Evolutionary conservation across 1,140 invertebrate genomes (phyloP).

Genomic region (Drosophila littoralis): DNA sequence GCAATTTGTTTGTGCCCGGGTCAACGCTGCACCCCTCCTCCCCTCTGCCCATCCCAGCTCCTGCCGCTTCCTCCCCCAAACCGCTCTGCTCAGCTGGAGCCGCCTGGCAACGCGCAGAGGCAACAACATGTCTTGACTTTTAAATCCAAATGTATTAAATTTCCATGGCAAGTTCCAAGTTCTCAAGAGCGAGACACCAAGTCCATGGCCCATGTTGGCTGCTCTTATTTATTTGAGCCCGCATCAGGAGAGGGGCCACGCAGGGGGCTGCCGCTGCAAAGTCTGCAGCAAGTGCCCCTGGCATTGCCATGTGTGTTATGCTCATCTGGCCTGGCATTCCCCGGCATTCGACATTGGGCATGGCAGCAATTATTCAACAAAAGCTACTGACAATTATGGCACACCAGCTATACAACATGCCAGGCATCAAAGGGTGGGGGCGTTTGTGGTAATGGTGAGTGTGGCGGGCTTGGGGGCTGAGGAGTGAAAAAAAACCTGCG

Average conservation of each 20-base stretch:
- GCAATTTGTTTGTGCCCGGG: conserved; percentile 74
- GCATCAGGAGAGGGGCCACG: not conserved
- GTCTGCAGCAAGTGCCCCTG: conserved; percentile 40
- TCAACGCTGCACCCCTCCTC: conserved; percentile 29
- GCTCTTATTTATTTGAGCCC: conserved; percentile 39
- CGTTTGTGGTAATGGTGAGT: not conserved
- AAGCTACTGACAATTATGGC: conserved; percentile 81
- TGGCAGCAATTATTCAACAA: conserved; percentile 80
- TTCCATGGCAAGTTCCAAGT: conserved; percentile 55
- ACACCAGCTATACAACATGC: conserved; percentile 68
- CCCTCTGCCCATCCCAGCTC: not conserved
- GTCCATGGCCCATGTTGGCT: conserved; percentile 31
- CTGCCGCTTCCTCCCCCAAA: too few relatives aligned
- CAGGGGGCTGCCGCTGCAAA: conserved; percentile 1
- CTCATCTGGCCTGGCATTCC: conserved; percentile 51
- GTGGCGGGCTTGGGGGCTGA: not conserved
- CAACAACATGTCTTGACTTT: conserved; percentile 79
- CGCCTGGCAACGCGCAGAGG: conserved; percentile 63
- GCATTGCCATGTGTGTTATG: conserved; percentile 39
- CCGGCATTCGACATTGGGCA: conserved; percentile 76
- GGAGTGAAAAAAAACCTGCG: not conserved
- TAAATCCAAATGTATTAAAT: conserved; percentile 83
- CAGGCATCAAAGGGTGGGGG: conserved; percentile 12
- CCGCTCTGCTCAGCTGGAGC: not conserved
- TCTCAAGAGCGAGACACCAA: conserved; percentile 36